These are phyloP conservation scores for Pristiophorus japonicus DNA, from an alignment of 2,113 vertebrate species.

Conservation along the genomic window DNA sequence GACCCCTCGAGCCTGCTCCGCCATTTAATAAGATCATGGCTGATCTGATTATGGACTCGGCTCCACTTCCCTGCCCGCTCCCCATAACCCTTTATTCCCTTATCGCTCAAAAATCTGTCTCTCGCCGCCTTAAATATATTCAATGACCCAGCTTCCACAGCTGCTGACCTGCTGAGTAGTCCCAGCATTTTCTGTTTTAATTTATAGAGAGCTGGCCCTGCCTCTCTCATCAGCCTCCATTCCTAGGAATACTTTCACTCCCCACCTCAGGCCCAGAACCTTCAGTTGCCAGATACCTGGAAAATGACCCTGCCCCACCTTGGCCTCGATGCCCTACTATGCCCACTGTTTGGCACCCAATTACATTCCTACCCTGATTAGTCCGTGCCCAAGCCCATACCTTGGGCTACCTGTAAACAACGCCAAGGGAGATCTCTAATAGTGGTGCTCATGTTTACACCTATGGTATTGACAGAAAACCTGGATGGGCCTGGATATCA, in stretches of 20 bases:
- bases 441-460: neutral
- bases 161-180: neutral
- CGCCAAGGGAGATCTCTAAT: neutral
- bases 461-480: neutral
- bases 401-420: neutral
- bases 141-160: too few species aligned
- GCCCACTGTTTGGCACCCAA: neutral
- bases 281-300: neutral
- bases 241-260: neutral
- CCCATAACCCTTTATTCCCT: too few species aligned
- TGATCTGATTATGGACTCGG: too few species aligned
- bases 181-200: neutral
- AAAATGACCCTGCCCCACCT: neutral
- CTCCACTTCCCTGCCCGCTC: too few species aligned
- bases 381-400: neutral
- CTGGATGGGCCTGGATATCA: neutral
- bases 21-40: too few species aligned
- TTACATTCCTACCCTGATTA: neutral
- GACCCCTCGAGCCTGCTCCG: too few species aligned
- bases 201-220: neutral
- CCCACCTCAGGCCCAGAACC: neutral
- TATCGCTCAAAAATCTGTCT: too few species aligned
- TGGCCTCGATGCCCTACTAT: neutral
- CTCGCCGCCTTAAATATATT: too few species aligned
- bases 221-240: neutral